Conservation (phyloP, 2,888 invertebrate species). For the Macropis europaea region DNA sequence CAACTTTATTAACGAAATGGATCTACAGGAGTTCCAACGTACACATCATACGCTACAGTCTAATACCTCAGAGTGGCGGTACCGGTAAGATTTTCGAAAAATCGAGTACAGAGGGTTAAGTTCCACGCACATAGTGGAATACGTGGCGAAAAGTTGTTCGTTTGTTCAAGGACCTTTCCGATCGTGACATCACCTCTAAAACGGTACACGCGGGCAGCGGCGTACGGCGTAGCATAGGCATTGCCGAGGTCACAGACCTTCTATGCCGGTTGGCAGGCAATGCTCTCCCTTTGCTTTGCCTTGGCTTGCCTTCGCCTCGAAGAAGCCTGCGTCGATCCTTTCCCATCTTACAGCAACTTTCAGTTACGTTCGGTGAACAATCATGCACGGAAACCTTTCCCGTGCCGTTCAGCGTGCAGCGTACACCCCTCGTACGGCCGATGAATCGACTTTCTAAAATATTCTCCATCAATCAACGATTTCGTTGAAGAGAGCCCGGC, state of each 20-base stretch:
- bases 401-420: background rate
- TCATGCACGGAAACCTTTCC: background rate
- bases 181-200: slow-evolving; percentile 71
- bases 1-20: no score
- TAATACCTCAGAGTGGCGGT: no score
- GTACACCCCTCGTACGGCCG: background rate
- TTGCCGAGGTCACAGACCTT: slow-evolving; percentile 78
- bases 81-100: no score
- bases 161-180: slow-evolving; percentile 49
- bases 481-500: background rate
- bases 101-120: no score
- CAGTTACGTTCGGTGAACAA: slow-evolving; percentile 40
- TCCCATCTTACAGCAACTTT: slow-evolving; percentile 36
- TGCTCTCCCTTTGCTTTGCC: slow-evolving; percentile 65
- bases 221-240: slow-evolving; percentile 62
- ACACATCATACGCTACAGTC: no score
- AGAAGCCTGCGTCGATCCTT: slow-evolving; percentile 45
- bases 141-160: slow-evolving; percentile 26
- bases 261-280: slow-evolving; percentile 74
- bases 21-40: no score
- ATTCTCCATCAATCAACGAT: background rate
- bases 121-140: slow-evolving; percentile 10
- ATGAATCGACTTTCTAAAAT: slow-evolving; percentile 5
- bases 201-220: slow-evolving; percentile 63
- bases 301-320: slow-evolving; percentile 45